Evolutionary conservation across 2,797 vertebrate genomes (phyloP).

Genomic region (Chanos chanos): DNA sequence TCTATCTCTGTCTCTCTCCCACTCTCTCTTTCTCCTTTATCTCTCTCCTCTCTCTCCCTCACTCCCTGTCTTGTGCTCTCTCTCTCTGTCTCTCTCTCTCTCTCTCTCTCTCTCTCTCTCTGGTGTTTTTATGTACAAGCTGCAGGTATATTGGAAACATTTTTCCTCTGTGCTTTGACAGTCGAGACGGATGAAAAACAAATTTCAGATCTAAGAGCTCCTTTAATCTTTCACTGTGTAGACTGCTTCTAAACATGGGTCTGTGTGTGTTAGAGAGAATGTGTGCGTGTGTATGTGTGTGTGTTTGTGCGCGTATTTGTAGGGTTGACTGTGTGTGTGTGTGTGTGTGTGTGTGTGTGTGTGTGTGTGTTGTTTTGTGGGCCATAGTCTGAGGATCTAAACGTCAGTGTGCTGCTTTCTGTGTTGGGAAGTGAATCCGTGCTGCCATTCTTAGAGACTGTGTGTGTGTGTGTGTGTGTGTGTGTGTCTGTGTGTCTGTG

Average conservation of each 20-base stretch:
- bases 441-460: conserved; percentile 40
- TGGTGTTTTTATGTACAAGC: conserved; percentile 20
- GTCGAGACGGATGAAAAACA: conserved; percentile 58
- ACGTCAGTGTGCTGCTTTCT: conserved; percentile 18
- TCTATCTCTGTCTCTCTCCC: conserved; percentile 41
- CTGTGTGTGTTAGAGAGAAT: conserved; percentile 26
- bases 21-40: conserved; percentile 12
- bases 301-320: conserved; percentile 12
- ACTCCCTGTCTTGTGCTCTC: conserved; percentile 3
- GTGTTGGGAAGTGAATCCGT: conserved; percentile 41
- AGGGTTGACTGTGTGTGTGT: conserved; percentile 1
- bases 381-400: conserved; percentile 27
- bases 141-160: conserved; percentile 45
- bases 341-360: conserved; percentile 14
- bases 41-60: conserved; percentile 27
- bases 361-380: conserved; percentile 24
- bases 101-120: conserved; percentile 46
- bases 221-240: conserved; percentile 72
- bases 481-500: conserved; percentile 47
- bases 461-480: conserved; percentile 29
- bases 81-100: conserved; percentile 20
- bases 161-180: conserved; percentile 58
- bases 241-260: conserved; percentile 63
- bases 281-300: conserved; percentile 35
- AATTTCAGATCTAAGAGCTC: conserved; percentile 69